A percentile compares a stretch with the other conserved stretches of the same genome.
Conservation (phyloP, 2,888 invertebrate species). For the Drosophila mulleri region DNA sequence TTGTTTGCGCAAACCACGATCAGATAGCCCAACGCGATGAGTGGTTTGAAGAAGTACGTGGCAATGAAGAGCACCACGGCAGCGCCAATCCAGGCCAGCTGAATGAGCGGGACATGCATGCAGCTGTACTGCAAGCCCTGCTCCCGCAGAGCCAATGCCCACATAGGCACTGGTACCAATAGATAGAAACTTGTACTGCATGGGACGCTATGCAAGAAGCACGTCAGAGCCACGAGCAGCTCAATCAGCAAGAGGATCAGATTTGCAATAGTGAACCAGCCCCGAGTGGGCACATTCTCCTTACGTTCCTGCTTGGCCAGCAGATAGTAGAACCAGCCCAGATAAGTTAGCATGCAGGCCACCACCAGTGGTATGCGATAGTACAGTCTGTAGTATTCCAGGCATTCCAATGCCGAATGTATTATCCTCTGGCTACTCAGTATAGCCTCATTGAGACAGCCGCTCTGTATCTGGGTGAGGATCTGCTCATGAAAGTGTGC, state of each 20-base stretch:
- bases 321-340: slow-evolving; percentile 90
- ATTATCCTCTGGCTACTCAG: slow-evolving; percentile 87
- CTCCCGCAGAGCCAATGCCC: slow-evolving; percentile 62
- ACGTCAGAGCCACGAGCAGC: slow-evolving; percentile 25
- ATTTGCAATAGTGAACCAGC: slow-evolving; percentile 9
- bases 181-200: slow-evolving; percentile 88
- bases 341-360: slow-evolving; percentile 88
- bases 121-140: slow-evolving; percentile 11
- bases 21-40: slow-evolving; percentile 69
- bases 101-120: slow-evolving; percentile 10
- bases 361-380: slow-evolving; percentile 90
- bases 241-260: slow-evolving; percentile 18
- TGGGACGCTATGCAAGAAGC: slow-evolving; percentile 88
- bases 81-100: slow-evolving; percentile 79
- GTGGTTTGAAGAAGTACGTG: slow-evolving; percentile 63
- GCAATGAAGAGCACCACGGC: slow-evolving; percentile 69
- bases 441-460: slow-evolving; percentile 76
- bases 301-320: slow-evolving; percentile 48
- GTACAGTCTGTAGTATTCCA: slow-evolving; percentile 94
- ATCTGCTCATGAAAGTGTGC: slow-evolving; percentile 29
- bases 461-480: slow-evolving; percentile 11
- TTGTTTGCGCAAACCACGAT: slow-evolving; percentile 61
- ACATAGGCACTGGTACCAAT: slow-evolving; percentile 87
- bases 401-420: slow-evolving; percentile 88
- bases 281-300: slow-evolving; percentile 14